Evolutionary conservation across 2,797 vertebrate genomes (phyloP).

Genomic region (Esox lucius): DNA sequence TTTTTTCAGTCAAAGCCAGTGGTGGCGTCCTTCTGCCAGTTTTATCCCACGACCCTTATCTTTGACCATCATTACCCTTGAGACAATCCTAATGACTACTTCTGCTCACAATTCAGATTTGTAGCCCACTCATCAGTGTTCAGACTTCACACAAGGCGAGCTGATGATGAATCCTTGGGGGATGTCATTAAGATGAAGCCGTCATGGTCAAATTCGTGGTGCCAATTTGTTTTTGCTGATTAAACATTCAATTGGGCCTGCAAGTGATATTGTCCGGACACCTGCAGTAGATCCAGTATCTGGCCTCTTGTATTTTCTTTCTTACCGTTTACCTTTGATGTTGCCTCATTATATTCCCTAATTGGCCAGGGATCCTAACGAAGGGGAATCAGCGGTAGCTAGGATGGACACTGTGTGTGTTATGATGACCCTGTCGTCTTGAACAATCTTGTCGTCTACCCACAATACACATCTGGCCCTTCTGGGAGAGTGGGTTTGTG

Average conservation of each 20-base stretch:
- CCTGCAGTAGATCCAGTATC: slow-evolving; percentile 54
- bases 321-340: slow-evolving; percentile 39
- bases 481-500: background rate
- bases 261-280: slow-evolving; percentile 52
- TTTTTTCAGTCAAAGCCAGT: background rate
- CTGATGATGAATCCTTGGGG: background rate
- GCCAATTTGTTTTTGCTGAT: slow-evolving; percentile 36
- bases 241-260: slow-evolving; percentile 32
- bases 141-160: background rate
- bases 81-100: background rate
- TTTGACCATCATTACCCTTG: background rate
- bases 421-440: background rate
- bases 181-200: slow-evolving; percentile 1
- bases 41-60: background rate
- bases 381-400: background rate
- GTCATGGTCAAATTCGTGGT: slow-evolving; percentile 18
- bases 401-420: background rate
- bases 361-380: slow-evolving; percentile 17
- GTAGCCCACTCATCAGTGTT: background rate
- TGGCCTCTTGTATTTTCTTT: slow-evolving; percentile 27
- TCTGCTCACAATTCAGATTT: background rate
- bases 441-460: background rate
- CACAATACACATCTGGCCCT: background rate
- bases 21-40: background rate
- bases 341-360: slow-evolving; percentile 28